A percentile compares a stretch with the other conserved stretches of the same genome.
These are phyloP conservation scores for Ptilodon capucinus DNA, from an alignment of 2,888 invertebrate species.

Conservation along the genomic window DNA sequence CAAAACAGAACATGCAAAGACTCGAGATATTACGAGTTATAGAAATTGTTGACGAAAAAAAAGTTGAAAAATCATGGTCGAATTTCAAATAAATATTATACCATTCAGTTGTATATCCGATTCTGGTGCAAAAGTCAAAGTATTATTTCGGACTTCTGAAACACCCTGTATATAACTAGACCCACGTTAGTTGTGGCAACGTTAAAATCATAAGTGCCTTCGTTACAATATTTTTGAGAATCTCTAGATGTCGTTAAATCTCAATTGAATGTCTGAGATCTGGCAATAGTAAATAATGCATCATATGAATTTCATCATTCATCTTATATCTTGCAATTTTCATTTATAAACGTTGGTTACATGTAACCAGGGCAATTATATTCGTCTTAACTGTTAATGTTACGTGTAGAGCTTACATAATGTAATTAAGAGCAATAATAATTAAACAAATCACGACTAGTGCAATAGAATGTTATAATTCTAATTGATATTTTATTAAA, in stretches of 20 bases:
- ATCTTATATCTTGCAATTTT: not conserved
- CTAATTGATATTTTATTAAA: slow-evolving; percentile 68
- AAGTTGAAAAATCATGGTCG: too few species aligned
- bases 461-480: slow-evolving; percentile 78
- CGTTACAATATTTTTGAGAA: slow-evolving; percentile 71
- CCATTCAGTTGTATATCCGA: too few species aligned
- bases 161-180: too few species aligned
- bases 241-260: slow-evolving; percentile 53
- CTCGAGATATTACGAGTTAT: too few species aligned
- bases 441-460: slow-evolving; percentile 61
- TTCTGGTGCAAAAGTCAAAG: too few species aligned
- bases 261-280: slow-evolving; percentile 36
- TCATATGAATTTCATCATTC: not conserved
- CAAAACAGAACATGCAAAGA: too few species aligned
- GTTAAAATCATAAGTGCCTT: slow-evolving; percentile 52
- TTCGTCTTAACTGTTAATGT: slow-evolving; percentile 34
- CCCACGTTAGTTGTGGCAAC: slow-evolving; percentile 48
- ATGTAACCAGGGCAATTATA: slow-evolving; percentile 39
- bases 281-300: slow-evolving; percentile 9
- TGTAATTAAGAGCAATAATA: slow-evolving; percentile 71
- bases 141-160: too few species aligned
- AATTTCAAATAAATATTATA: too few species aligned
- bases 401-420: slow-evolving; percentile 54
- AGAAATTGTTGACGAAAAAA: too few species aligned
- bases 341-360: slow-evolving; percentile 14